Evolutionary conservation across 2,888 invertebrate species (phyloP).

Genomic region (Eulithis testata): DNA sequence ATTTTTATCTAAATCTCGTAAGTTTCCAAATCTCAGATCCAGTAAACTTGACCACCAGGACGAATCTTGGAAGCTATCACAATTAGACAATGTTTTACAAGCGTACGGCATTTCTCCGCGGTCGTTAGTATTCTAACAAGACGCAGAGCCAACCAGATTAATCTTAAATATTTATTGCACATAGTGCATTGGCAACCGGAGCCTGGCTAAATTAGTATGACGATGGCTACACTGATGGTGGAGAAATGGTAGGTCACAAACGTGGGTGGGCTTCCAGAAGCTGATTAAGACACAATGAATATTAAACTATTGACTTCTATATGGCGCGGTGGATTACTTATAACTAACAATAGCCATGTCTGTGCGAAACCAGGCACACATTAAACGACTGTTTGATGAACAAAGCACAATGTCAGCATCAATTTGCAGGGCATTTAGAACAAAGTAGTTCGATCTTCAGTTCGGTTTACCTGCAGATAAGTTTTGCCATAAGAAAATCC

Average conservation of each 20-base stretch:
- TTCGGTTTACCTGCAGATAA: background rate
- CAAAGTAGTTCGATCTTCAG: background rate
- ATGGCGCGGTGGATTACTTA: constrained; percentile 29
- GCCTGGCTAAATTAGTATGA: constrained; percentile 80
- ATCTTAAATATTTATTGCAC: constrained; percentile 84
- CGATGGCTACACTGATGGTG: constrained; percentile 78
- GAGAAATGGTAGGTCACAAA: constrained; percentile 71
- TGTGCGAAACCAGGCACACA: constrained; percentile 13
- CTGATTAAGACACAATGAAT: constrained; percentile 80
- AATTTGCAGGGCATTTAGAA: no score
- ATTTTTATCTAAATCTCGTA: background rate
- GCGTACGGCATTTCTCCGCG: constrained; percentile 42
- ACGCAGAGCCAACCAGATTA: constrained; percentile 76
- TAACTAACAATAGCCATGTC: constrained; percentile 6
- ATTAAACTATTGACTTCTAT: constrained; percentile 59
- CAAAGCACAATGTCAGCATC: background rate
- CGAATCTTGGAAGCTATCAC: constrained; percentile 36
- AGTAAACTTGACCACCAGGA: constrained; percentile 42
- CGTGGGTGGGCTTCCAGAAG: constrained; percentile 77
- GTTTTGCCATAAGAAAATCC: background rate
- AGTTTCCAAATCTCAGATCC: constrained; percentile 28
- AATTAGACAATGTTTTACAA: constrained; percentile 52
- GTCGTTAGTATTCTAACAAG: constrained; percentile 78
- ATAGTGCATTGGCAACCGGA: constrained; percentile 74
- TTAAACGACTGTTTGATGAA: constrained; percentile 1